Evolutionary conservation across 2,888 invertebrate species (phyloP), one percentile per base, ranked within the genome.

Genomic region (Pachymerium ferrugineum): DNA sequence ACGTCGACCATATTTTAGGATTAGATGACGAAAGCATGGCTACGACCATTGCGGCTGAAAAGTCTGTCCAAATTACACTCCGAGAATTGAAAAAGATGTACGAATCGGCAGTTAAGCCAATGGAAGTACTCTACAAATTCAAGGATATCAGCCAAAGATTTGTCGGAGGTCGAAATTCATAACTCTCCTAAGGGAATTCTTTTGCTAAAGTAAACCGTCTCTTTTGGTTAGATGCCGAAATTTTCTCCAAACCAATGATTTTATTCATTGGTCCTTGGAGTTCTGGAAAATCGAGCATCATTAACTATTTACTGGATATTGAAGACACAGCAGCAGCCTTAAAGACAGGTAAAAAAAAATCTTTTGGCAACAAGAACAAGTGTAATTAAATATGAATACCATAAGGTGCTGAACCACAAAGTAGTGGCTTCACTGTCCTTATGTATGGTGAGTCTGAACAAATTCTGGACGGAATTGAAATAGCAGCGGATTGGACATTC

Each of bases 231-330:
- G 96, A 96, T 84, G 91, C 94, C 1, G 95, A 97, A 86, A 94
- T 96, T 80, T 94, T 94, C 83, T 93, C 94, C 2, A 96, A 95
- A 81, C 96, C 97, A 1, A 85, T 96, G 80, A 88, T 96, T 73
- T 86, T 97, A 4, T 93, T 96, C 80, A 93, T 96, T 91, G 97
- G 97, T 54, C 95, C 96, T 42, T 96, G 95, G 93, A 94, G 94
- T 80, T 94, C 95, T 75, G 97, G 97, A 77, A 97, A 97, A 85
- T 94, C 95, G 0, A 91, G 94, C 73, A 93, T 95, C 78, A 89
- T 96, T 77, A 97, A 97, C 83, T 96, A 97, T 83, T 85, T 97
- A 77, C 87, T 94, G 47, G 91, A 93, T 76, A 90, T 92, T 77
- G 94, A 95, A 82, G 92, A 92, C 81, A 90, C 89, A 30, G 87